Percentiles rank a stretch among this genome's conserved stretches.
Evolutionary conservation across 2,888 invertebrate species (phyloP).

Genomic region (Tricholauxania praeusta): DNA sequence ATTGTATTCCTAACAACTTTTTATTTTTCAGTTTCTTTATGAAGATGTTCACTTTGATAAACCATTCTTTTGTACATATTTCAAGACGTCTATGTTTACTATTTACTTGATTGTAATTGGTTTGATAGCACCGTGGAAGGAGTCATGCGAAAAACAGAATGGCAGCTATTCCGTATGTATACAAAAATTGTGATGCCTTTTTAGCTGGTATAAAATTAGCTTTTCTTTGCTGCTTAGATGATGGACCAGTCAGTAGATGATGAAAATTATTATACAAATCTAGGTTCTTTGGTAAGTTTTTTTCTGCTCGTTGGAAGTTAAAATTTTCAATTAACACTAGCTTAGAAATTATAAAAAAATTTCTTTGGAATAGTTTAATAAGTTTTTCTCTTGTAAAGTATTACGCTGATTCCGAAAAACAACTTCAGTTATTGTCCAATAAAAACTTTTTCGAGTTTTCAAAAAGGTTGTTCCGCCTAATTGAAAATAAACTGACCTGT

Average conservation of each 20-base stretch:
- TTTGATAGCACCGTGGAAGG: constrained; percentile 90
- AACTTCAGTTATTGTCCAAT: too few species aligned
- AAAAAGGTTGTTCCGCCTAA: too few species aligned
- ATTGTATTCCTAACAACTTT: background rate
- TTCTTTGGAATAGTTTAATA: too few species aligned
- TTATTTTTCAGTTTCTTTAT: constrained; percentile 82
- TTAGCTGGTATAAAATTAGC: constrained; percentile 13
- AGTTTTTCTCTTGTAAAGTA: too few species aligned
- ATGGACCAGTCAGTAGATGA: constrained; percentile 83
- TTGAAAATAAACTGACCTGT: too few species aligned
- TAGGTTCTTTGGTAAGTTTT: constrained; percentile 60
- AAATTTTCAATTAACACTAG: too few species aligned
- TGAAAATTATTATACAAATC: constrained; percentile 81
- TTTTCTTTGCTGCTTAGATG: constrained; percentile 70
- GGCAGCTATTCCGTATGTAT: constrained; percentile 79
- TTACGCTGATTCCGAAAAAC: too few species aligned
- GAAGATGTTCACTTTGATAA: constrained; percentile 87
- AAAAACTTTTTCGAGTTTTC: too few species aligned
- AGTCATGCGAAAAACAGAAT: constrained; percentile 79
- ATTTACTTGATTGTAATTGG: constrained; percentile 91
- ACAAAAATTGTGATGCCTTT: background rate
- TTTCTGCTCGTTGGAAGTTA: background rate
- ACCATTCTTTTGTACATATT: constrained; percentile 95
- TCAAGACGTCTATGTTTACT: constrained; percentile 94
- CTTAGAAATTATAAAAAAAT: too few species aligned